A percentile compares a stretch with the other conserved stretches of the same genome.
These are phyloP conservation scores for Orcinus orca DNA, from an alignment of 2,113 vertebrate species.

Conservation along the genomic window DNA sequence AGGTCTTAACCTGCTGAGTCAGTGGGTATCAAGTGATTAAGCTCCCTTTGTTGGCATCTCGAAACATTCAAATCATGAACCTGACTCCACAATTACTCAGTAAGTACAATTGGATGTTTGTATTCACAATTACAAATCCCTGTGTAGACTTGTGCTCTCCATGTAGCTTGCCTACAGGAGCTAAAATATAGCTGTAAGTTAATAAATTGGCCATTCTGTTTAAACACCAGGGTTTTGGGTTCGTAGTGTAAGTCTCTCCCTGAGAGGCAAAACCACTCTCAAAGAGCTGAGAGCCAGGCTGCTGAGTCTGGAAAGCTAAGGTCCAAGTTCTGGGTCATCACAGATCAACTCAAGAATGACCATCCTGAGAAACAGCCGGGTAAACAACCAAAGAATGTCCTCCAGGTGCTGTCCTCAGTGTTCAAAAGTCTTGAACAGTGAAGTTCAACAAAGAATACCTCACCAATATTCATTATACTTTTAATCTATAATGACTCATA, in stretches of 20 bases:
- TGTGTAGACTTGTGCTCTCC: background rate
- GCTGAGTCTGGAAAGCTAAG: background rate
- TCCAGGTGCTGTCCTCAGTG: background rate
- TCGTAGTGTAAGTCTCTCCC: background rate
- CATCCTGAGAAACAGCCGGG: background rate
- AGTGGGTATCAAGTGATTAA: fast-evolving
- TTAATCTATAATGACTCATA: background rate
- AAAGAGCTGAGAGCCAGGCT: background rate
- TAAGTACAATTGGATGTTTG: background rate
- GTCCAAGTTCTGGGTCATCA: background rate
- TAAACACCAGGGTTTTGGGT: background rate
- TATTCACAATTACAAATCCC: background rate
- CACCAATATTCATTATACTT: background rate
- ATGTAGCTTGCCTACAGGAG: background rate
- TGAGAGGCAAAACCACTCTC: background rate
- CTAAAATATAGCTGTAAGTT: background rate
- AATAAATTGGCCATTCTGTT: background rate
- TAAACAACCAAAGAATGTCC: background rate
- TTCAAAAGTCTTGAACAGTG: background rate
- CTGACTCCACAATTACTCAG: background rate
- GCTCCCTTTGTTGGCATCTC: background rate
- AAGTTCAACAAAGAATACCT: background rate
- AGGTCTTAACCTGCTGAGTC: background rate
- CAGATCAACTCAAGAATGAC: background rate
- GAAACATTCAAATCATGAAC: background rate